phyloP scores from a whole-genome alignment of 1,140 invertebrate genomes.

The Trinorchestia longiramus region DNA sequence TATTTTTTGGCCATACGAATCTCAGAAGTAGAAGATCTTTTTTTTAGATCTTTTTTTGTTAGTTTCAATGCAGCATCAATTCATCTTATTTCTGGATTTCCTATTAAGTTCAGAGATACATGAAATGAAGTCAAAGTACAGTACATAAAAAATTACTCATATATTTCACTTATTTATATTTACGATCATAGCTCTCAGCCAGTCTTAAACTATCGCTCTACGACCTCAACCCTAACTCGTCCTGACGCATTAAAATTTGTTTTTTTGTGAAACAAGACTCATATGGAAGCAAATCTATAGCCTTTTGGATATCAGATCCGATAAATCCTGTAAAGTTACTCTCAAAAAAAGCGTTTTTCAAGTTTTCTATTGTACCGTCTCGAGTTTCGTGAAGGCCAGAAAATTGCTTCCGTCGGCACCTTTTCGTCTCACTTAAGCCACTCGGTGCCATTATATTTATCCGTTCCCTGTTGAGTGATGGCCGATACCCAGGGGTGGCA shows the following conservation, averaged over 20 bases:
- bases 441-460: slow-evolving; percentile 29
- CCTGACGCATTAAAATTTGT: not conserved
- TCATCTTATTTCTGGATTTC: too few relatives aligned
- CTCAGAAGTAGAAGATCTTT: too few relatives aligned
- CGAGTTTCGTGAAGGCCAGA: not conserved
- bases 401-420: slow-evolving; percentile 44
- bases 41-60: too few relatives aligned
- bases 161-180: too few relatives aligned
- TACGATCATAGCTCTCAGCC: too few relatives aligned
- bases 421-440: slow-evolving; percentile 31
- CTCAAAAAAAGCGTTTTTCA: not conserved
- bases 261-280: not conserved
- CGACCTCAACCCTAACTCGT: too few relatives aligned
- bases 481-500: not conserved
- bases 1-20: too few relatives aligned
- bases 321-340: not conserved
- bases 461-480: not conserved
- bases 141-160: too few relatives aligned
- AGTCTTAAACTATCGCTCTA: too few relatives aligned
- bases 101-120: too few relatives aligned
- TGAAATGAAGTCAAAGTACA: too few relatives aligned
- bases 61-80: too few relatives aligned
- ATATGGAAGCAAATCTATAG: not conserved
- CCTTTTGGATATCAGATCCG: not conserved
- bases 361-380: not conserved